Conservation (phyloP, 2,113 vertebrate genomes). For the Saimiri boliviensis region DNA sequence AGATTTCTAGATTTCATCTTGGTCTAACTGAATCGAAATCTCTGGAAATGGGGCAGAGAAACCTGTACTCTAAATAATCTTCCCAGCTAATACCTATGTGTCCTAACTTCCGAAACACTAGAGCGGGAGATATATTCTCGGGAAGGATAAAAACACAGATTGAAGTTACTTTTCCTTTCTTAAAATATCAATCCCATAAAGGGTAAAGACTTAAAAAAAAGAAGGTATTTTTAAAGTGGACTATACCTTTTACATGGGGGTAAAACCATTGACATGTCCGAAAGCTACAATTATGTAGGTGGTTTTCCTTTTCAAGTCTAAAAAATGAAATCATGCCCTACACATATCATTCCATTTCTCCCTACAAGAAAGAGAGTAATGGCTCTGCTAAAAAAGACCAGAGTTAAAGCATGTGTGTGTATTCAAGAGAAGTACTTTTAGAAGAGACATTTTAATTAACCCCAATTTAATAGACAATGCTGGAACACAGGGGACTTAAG, state of each 20-base stretch:
- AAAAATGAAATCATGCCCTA: background rate
- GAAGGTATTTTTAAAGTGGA: background rate
- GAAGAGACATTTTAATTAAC: conserved; percentile 75
- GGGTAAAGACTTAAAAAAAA: background rate
- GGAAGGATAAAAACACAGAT: background rate
- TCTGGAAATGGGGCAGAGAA: background rate
- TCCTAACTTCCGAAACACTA: background rate
- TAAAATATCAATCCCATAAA: background rate
- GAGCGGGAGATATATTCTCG: background rate
- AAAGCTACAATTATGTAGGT: conserved; percentile 3
- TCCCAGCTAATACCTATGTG: background rate
- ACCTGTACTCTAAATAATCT: background rate
- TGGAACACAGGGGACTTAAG: conserved; percentile 59
- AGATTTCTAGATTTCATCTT: background rate
- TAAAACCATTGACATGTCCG: background rate
- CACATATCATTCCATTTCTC: background rate
- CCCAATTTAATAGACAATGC: conserved; percentile 65
- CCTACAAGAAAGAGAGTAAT: background rate
- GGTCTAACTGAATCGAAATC: background rate
- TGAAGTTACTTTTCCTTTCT: background rate
- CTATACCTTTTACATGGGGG: background rate
- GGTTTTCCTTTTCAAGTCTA: background rate
- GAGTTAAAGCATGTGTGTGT: background rate
- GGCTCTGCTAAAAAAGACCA: background rate
- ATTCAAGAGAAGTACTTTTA: conserved; percentile 33